These are phyloP conservation scores for Apteryx mantelli DNA, from an alignment of 2,113 vertebrate species.

Conservation along the genomic window DNA sequence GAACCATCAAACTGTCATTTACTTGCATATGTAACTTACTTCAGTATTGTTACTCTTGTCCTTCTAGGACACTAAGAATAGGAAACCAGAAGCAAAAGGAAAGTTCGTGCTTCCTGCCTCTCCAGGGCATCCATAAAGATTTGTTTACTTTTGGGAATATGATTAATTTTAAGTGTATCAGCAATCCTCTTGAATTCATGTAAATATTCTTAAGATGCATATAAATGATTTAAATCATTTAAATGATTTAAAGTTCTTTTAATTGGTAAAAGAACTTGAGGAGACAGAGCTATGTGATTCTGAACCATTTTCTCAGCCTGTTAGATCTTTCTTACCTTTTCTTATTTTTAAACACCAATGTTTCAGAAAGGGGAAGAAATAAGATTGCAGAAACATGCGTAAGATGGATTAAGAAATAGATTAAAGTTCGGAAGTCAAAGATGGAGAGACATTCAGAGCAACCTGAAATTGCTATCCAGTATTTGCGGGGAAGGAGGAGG, in stretches of 20 bases:
- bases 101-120: not conserved
- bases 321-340: not conserved
- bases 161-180: not conserved
- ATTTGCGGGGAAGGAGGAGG: not conserved
- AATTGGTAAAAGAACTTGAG: not conserved
- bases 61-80: too few relatives aligned
- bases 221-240: not conserved
- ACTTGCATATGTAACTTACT: not conserved
- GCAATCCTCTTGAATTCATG: not conserved
- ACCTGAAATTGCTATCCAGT: not conserved
- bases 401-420: not conserved
- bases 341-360: not conserved
- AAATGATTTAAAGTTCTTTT: not conserved
- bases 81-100: not conserved
- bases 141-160: not conserved
- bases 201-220: not conserved
- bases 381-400: not conserved
- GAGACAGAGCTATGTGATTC: not conserved
- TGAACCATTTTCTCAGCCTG: not conserved
- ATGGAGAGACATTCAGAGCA: not conserved
- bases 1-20: not conserved
- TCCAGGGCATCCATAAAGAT: too few relatives aligned
- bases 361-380: not conserved
- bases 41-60: not conserved
- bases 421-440: slow-evolving; percentile 1